phyloP scores from a whole-genome alignment of 2,797 vertebrate species.

The Lithobates pipiens region DNA sequence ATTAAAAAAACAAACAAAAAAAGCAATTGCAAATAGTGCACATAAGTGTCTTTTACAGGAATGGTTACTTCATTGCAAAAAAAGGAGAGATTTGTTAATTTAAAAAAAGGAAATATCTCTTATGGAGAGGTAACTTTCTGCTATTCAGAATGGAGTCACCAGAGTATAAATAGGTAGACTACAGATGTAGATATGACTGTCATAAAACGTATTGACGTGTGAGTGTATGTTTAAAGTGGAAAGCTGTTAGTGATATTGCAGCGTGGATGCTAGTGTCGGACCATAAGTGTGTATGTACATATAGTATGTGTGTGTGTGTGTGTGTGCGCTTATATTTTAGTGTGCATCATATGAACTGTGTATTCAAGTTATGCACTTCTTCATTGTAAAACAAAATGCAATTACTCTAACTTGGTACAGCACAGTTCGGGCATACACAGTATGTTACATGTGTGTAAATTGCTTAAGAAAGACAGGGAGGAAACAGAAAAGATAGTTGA shows the following conservation, averaged over 20 bases:
- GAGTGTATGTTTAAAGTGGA: conserved; percentile 25
- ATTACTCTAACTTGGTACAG: conserved; percentile 57
- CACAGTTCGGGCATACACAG: conserved; percentile 67
- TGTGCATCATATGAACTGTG: conserved; percentile 11
- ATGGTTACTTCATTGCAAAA: conserved; percentile 38
- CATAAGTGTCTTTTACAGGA: conserved; percentile 37
- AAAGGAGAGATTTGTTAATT: conserved; percentile 23
- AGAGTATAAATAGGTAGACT: conserved; percentile 22
- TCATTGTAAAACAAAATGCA: conserved; percentile 7
- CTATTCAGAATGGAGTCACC: conserved; percentile 17
- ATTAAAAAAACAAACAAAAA: background rate
- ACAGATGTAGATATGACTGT: conserved; percentile 34
- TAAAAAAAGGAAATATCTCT: conserved; percentile 25
- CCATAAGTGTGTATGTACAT: background rate
- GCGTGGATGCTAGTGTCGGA: conserved; percentile 3
- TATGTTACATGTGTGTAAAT: conserved; percentile 39
- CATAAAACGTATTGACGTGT: background rate
- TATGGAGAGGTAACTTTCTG: conserved; percentile 26
- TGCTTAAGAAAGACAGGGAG: conserved; percentile 70
- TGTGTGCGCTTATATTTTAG: conserved; percentile 9
- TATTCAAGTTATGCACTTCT: conserved; percentile 54
- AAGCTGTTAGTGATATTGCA: conserved; percentile 23
- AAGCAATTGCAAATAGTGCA: conserved; percentile 22
- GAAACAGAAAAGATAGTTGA: background rate
- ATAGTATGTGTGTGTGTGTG: background rate